These are phyloP conservation scores for Strix uralensis DNA, from an alignment of 2,113 vertebrate genomes.

Conservation along the genomic window DNA sequence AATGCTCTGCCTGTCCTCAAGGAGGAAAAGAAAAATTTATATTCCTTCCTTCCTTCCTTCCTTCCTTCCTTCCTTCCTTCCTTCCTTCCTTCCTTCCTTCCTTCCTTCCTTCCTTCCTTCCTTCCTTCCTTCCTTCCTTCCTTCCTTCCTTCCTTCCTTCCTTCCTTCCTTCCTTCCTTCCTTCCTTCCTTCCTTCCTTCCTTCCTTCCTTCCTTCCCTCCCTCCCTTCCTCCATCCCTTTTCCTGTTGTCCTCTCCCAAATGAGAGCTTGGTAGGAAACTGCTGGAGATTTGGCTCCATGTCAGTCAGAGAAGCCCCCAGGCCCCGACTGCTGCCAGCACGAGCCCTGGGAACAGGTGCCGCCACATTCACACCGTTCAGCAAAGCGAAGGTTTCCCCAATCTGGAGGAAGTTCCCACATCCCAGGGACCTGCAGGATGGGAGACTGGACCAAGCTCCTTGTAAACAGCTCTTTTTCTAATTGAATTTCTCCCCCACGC, in stretches of 20 bases:
- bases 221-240: background rate
- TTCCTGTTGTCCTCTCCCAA: background rate
- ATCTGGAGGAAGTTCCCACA: background rate
- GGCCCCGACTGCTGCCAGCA: background rate
- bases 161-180: background rate
- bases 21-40: background rate
- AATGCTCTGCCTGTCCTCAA: background rate
- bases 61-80: background rate
- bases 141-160: background rate
- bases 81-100: background rate
- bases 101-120: background rate
- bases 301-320: background rate
- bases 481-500: background rate
- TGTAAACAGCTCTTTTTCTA: background rate
- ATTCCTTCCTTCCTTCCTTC: background rate
- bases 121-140: background rate
- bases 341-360: background rate
- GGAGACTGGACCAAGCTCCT: background rate
- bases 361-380: rapidly evolving
- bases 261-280: background rate
- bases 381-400: background rate
- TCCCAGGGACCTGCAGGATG: background rate
- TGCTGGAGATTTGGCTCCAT: background rate
- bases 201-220: background rate
- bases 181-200: background rate